Evolutionary conservation across 2,113 vertebrate genomes (phyloP).

Genomic region (Canis aureus): DNA sequence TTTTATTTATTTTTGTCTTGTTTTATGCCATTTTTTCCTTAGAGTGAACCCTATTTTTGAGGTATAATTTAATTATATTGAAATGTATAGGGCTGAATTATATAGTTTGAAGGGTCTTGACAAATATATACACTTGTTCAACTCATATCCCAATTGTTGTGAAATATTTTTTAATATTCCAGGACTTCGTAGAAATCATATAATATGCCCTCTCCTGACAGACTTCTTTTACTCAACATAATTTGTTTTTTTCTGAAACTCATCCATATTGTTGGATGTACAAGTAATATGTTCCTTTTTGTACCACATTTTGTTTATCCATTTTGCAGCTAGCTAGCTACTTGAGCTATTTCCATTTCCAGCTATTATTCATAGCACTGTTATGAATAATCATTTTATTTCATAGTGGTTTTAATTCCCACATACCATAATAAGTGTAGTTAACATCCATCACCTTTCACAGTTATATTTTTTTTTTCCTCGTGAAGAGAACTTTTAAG

Average conservation of each 20-base stretch:
- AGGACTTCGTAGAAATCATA: neutral
- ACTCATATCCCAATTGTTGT: neutral
- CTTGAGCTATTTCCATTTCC: neutral
- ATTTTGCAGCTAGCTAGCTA: neutral
- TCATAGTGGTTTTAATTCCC: neutral
- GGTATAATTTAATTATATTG: neutral
- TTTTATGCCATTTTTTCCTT: neutral
- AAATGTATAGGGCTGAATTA: neutral
- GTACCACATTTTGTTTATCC: neutral
- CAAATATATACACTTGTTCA: neutral
- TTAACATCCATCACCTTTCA: neutral
- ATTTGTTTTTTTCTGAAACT: neutral
- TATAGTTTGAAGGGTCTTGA: neutral
- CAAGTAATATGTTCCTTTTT: neutral
- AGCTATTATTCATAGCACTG: neutral
- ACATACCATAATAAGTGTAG: neutral
- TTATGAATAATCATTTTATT: constrained; percentile 1
- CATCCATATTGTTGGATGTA: neutral
- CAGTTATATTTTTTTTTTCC: neutral
- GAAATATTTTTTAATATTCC: neutral
- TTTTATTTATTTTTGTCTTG: neutral
- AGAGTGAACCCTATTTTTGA: neutral
- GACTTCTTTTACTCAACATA: neutral
- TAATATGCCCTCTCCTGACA: neutral
- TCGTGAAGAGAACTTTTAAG: neutral